These are phyloP conservation scores for Anagyrus pseudococci DNA, from an alignment of 2,888 invertebrate genomes.

Conservation along the genomic window DNA sequence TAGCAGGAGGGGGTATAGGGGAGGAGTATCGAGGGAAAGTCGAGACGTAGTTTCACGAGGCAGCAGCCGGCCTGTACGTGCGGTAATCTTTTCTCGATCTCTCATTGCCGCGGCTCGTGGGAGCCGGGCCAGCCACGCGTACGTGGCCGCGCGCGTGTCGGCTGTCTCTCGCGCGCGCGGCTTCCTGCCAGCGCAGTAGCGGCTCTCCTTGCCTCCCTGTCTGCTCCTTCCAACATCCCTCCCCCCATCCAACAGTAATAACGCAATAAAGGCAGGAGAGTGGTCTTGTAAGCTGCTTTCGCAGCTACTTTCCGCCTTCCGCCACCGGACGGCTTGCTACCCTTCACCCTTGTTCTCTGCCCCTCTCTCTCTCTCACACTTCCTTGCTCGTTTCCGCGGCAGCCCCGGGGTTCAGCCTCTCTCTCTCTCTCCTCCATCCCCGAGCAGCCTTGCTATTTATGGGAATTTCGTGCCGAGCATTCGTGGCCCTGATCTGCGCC, in stretches of 20 bases:
- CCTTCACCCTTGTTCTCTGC: background rate
- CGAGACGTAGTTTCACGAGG: background rate
- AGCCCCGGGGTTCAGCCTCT: background rate
- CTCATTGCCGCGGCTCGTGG: constrained; percentile 45
- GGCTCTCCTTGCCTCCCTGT: too few relatives aligned
- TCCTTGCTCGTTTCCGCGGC: background rate
- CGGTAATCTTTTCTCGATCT: constrained; percentile 55
- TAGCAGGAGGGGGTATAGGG: too few relatives aligned
- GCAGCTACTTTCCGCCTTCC: constrained; percentile 46
- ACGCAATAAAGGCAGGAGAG: constrained; percentile 48
- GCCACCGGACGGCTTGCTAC: constrained; percentile 2
- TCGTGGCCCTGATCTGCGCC: constrained; percentile 43
- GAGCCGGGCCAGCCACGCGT: background rate
- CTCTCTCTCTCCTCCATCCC: constrained; percentile 35
- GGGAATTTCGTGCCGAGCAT: constrained; percentile 53
- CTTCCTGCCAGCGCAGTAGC: too few relatives aligned
- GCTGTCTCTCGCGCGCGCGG: constrained; percentile 1
- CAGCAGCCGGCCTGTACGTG: constrained; percentile 46
- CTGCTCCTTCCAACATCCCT: constrained; percentile 6
- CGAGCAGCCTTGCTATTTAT: too few relatives aligned
- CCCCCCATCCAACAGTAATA: constrained; percentile 47
- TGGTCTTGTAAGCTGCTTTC: constrained; percentile 52
- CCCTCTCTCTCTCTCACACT: too few relatives aligned
- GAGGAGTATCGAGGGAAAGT: too few relatives aligned
- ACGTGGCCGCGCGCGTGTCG: background rate